Evolutionary conservation across 23 tunicate genomes (phyloP).

Genomic region (Halocynthia roretzi): DNA sequence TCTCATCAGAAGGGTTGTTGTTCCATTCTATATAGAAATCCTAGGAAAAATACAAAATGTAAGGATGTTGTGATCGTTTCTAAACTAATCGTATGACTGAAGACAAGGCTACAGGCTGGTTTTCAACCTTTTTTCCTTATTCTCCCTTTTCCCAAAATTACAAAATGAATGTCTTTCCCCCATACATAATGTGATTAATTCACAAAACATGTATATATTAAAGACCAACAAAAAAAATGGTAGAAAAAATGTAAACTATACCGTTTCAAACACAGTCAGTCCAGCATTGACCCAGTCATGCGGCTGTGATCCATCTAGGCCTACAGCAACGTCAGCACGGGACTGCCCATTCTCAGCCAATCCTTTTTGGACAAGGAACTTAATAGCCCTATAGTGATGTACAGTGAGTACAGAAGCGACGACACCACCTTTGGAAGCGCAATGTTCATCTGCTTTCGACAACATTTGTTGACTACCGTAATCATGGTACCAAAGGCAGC

Average conservation of each 20-base stretch:
- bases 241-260: background rate
- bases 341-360: background rate
- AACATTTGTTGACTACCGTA: too few species aligned
- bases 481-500: conserved; percentile 4
- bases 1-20: too few species aligned
- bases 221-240: too few species aligned
- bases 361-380: background rate
- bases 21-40: background rate
- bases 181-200: too few species aligned
- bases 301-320: background rate
- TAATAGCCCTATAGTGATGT: background rate
- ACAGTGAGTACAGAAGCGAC: background rate
- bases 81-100: too few species aligned
- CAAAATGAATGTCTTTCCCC: too few species aligned
- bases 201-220: too few species aligned
- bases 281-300: background rate
- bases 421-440: background rate
- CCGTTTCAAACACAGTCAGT: background rate
- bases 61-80: background rate
- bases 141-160: too few species aligned
- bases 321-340: too few species aligned
- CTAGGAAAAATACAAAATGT: background rate
- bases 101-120: too few species aligned
- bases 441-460: background rate
- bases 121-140: too few species aligned